phyloP scores from a whole-genome alignment of 1,140 invertebrate genomes.

The Dreissena rostriformis region DNA sequence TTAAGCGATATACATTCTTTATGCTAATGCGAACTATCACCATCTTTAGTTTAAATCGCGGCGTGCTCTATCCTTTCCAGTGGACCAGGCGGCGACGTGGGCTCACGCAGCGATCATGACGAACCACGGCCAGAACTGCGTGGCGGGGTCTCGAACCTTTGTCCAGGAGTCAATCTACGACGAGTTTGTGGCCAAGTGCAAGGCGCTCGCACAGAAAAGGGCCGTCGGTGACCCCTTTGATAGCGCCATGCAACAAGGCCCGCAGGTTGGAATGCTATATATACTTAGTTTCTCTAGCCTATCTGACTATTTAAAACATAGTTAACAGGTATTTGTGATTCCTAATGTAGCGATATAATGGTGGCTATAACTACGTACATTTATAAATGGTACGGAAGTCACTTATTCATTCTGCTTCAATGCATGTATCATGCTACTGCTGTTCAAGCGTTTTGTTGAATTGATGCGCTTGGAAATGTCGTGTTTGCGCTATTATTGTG shows the following conservation, averaged over 20 bases:
- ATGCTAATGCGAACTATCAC: no score
- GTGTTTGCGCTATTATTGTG: no score
- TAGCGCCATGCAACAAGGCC: conserved; percentile 87
- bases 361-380: no score
- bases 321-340: neutral
- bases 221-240: conserved; percentile 91
- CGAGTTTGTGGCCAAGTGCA: conserved; percentile 77
- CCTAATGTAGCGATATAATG: no score
- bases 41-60: no score
- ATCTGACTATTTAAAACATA: neutral
- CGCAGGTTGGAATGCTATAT: conserved; percentile 86
- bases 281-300: neutral
- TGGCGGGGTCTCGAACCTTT: conserved; percentile 75
- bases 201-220: conserved; percentile 86
- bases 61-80: conserved; percentile 79
- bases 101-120: conserved; percentile 90
- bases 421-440: no score
- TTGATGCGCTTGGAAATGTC: no score
- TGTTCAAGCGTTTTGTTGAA: no score
- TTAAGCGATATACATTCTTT: no score
- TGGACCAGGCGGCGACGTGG: conserved; percentile 90
- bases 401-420: no score
- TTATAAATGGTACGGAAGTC: no score
- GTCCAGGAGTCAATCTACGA: conserved; percentile 78
- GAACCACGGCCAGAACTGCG: conserved; percentile 85